Conservation (phyloP, 2,888 invertebrate species). For the Stomorhina lunata region DNA sequence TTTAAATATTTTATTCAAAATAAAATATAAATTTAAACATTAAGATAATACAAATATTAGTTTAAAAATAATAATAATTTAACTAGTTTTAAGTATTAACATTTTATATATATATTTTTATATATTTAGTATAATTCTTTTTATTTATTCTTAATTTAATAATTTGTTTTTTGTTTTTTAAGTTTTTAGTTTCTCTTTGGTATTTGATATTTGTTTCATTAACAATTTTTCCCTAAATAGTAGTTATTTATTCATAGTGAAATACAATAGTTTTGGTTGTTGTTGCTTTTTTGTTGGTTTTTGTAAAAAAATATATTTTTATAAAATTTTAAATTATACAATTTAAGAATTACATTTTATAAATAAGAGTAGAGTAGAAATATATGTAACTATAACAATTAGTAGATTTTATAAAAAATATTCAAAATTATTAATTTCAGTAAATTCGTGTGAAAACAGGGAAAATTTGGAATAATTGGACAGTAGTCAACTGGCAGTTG, state of each 20-base stretch:
- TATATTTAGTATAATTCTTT: neutral
- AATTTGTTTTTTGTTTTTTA: neutral
- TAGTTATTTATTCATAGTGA: conserved; percentile 53
- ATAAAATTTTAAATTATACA: conserved; percentile 52
- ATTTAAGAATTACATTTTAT: conserved; percentile 18
- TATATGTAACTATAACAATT: conserved; percentile 49
- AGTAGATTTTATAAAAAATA: conserved; percentile 48
- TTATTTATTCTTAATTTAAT: neutral
- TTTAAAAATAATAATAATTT: neutral
- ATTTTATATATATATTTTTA: neutral
- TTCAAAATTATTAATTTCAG: too few relatives aligned
- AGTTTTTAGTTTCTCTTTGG: conserved; percentile 1
- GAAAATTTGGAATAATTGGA: too few relatives aligned
- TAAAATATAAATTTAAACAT: conserved; percentile 7
- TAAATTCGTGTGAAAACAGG: too few relatives aligned
- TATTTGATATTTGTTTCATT: conserved; percentile 8
- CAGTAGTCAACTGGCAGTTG: too few relatives aligned
- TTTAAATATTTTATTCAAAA: neutral
- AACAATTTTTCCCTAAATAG: conserved; percentile 61
- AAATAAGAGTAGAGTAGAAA: conserved; percentile 41
- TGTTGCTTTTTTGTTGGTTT: neutral
- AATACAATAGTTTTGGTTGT: conserved; percentile 25
- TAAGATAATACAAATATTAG: neutral
- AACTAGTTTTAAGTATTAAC: neutral
- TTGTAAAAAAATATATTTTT: conserved; percentile 27